A percentile compares a stretch with the other conserved stretches of the same genome.
phyloP scores from a whole-genome alignment of 2,113 vertebrate genomes.

The Pogonocichla stellata region DNA sequence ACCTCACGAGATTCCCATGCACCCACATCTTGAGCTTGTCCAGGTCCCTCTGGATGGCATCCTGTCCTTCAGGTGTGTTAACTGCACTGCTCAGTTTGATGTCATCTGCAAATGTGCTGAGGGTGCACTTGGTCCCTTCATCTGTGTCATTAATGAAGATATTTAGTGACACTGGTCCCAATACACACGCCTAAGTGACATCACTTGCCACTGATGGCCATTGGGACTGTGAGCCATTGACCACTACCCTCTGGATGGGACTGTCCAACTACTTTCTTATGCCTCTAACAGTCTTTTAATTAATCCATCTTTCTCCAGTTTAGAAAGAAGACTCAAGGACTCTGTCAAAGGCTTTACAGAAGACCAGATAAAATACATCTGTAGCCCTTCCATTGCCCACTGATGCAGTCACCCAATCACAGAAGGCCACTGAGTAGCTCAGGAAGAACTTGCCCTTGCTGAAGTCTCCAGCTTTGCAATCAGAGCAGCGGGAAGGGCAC shows the following conservation, averaged over 20 bases:
- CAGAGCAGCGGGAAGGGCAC: background rate
- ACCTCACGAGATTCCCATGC: accelerated
- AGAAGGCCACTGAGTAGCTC: background rate
- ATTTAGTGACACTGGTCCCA: background rate
- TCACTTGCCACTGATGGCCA: too few relatives aligned
- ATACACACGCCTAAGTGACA: background rate
- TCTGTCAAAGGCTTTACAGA: background rate
- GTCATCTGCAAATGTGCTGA: background rate
- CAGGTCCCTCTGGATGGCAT: background rate
- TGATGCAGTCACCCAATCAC: background rate
- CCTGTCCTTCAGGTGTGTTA: background rate
- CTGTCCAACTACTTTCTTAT: background rate
- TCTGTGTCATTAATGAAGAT: background rate
- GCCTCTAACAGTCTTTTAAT: background rate
- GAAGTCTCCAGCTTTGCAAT: background rate
- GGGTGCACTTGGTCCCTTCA: too few relatives aligned
- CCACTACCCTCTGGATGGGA: background rate
- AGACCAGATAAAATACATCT: background rate
- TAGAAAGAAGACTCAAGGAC: background rate
- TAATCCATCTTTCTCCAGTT: background rate
- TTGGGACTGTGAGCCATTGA: background rate
- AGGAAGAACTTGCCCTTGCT: background rate
- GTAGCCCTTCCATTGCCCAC: background rate
- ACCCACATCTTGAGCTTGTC: background rate
- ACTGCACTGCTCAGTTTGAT: background rate